These are phyloP conservation scores for Platyrinchus mystaceus DNA, from an alignment of 2,797 vertebrate genomes.

Conservation along the genomic window DNA sequence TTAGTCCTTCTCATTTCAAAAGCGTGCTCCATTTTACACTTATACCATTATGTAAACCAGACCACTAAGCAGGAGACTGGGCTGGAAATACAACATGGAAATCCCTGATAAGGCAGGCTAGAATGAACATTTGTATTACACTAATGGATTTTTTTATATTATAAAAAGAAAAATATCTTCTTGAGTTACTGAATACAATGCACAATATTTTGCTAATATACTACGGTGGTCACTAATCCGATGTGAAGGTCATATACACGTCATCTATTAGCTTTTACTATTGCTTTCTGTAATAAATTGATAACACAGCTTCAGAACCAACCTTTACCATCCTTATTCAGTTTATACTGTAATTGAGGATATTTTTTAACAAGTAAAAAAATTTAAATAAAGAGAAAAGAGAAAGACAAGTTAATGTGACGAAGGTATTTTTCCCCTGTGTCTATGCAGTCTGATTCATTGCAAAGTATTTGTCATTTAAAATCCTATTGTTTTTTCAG, in stretches of 20 bases:
- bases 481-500: conserved; percentile 63
- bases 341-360: conserved; percentile 57
- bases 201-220: conserved; percentile 54
- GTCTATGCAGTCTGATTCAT: conserved; percentile 66
- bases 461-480: conserved; percentile 58
- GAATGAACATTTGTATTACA: conserved; percentile 58
- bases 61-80: conserved; percentile 49
- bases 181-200: conserved; percentile 58
- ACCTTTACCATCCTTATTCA: conserved; percentile 61
- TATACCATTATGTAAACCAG: conserved; percentile 24
- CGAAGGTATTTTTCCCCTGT: not conserved
- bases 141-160: conserved; percentile 35
- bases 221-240: conserved; percentile 67
- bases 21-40: conserved; percentile 19
- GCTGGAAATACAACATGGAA: conserved; percentile 63
- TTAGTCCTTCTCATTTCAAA: conserved; percentile 51
- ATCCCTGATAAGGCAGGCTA: conserved; percentile 62
- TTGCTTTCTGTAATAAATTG: conserved; percentile 71
- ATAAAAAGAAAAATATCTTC: conserved; percentile 60
- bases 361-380: not conserved
- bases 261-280: conserved; percentile 69
- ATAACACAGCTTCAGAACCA: conserved; percentile 72
- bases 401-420: not conserved
- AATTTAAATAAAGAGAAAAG: not conserved
- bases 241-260: conserved; percentile 59